phyloP scores from a whole-genome alignment of 2,888 invertebrate genomes.

The Clepsis dumicolana region DNA sequence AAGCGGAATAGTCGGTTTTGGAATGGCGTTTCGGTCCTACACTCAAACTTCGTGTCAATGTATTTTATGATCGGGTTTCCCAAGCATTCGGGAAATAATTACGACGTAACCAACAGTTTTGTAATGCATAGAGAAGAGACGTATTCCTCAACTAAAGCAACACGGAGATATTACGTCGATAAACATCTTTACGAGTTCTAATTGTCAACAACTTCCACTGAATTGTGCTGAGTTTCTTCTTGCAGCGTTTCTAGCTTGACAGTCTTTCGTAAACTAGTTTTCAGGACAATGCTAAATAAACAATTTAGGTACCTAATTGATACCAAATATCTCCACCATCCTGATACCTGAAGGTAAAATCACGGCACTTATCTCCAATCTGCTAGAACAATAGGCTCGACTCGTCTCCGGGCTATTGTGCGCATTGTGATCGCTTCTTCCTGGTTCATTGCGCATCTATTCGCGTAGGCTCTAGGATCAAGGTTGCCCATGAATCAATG shows the following conservation, averaged over 20 bases:
- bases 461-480: conserved; percentile 36
- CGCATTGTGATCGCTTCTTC: conserved; percentile 27
- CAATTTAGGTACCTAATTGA: not conserved
- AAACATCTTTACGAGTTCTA: not conserved
- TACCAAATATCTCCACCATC: not conserved
- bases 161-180: not conserved
- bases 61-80: conserved; percentile 1
- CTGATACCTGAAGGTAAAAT: conserved; percentile 13
- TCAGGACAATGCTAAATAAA: not conserved
- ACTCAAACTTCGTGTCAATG: not conserved
- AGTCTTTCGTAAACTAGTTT: too few relatives aligned
- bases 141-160: not conserved
- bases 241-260: not conserved
- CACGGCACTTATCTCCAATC: conserved; percentile 33
- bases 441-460: conserved; percentile 41
- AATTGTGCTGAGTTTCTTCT: not conserved
- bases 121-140: not conserved
- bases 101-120: not conserved
- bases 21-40: conserved; percentile 45
- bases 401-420: conserved; percentile 42
- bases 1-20: conserved; percentile 55
- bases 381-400: conserved; percentile 34
- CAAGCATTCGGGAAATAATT: not conserved
- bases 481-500: conserved; percentile 32
- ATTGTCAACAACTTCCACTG: not conserved